phyloP scores from a whole-genome alignment of 1,140 invertebrate genomes.

The Drosophila ambigua region DNA sequence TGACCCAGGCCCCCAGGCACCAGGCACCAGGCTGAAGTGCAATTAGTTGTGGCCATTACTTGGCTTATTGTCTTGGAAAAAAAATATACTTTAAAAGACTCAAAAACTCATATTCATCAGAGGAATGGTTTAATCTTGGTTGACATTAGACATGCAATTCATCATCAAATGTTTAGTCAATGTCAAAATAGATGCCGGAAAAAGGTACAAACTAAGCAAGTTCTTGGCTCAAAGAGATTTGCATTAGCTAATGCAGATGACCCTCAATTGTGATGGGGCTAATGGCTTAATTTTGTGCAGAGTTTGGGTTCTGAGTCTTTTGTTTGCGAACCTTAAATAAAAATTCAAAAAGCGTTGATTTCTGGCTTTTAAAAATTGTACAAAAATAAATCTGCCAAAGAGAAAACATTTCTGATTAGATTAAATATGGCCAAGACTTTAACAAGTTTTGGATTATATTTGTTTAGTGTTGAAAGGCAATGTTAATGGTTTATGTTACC shows the following conservation, averaged over 20 bases:
- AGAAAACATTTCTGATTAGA: too few species aligned
- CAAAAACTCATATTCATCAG: background rate
- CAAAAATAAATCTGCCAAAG: too few species aligned
- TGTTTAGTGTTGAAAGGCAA: too few species aligned
- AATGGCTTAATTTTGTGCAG: constrained; percentile 16
- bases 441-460: too few species aligned
- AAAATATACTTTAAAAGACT: background rate
- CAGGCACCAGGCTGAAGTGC: constrained; percentile 11
- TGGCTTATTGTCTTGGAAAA: constrained; percentile 44
- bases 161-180: constrained; percentile 38
- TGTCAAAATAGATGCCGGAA: constrained; percentile 42
- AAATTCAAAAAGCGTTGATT: background rate
- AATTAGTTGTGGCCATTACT: constrained; percentile 54
- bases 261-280: constrained; percentile 19
- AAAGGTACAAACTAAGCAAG: constrained; percentile 15
- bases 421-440: too few species aligned
- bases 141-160: constrained; percentile 45
- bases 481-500: constrained; percentile 18
- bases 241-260: constrained; percentile 8
- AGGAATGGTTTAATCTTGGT: constrained; percentile 17
- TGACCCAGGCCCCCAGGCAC: constrained; percentile 18
- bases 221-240: constrained; percentile 11
- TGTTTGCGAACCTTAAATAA: background rate
- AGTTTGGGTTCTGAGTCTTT: constrained; percentile 12
- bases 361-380: too few species aligned